Base-by-base conservation (phyloP, 2,888 invertebrate species). In the Brassicogethes aeneus region DNA sequence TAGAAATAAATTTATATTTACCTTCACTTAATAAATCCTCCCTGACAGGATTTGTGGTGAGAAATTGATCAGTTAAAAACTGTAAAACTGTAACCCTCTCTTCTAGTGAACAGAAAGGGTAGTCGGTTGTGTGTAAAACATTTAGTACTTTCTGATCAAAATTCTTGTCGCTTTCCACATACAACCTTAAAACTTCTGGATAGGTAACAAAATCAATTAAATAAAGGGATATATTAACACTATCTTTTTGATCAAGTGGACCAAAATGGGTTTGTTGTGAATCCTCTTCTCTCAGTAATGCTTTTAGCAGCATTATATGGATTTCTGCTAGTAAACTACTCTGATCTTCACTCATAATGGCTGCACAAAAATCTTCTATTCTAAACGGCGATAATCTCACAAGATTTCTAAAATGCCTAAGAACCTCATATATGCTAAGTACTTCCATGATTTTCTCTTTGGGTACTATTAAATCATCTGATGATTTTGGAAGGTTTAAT, bases 321-420 rank as follows among this genome's bases (percentile, higher is more conserved):
- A 94, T 80, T 72, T 99, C 99, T 8, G 91, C 82, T 15, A 97
- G 72, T 43, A 99, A 72, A 61, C 82, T 84, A 59, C 89, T 92
- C 65, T 94, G 93, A 65, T 96, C 95, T 57, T 94, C 91, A 61
- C 87, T 87, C 46, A 85, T 77, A 42, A 99, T 66, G 35, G 93
- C 90, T 17, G 92, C 91, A 74, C 95, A 95, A 62, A 99, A 89
- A 68, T 99, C 97, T 73, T 99, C 99, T 63, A 97, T 83, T 46
- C 92, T 81, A 67, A 87, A 97, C 10, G 95, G 95, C 16, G 96
- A 94, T 36, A 99, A 72, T 45, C 96, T 79, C 16, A 97, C 85
- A 55, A 93, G 72, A 59, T 86, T 87, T 53, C 92, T 80, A 69
- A 96, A 99, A 64, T 94, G 89, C 52, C 95, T 75, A 38, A 97